Percentiles rank a stretch among this genome's conserved stretches.
These are phyloP conservation scores for Mustela nigripes DNA, from an alignment of 2,113 vertebrate genomes.

Conservation along the genomic window DNA sequence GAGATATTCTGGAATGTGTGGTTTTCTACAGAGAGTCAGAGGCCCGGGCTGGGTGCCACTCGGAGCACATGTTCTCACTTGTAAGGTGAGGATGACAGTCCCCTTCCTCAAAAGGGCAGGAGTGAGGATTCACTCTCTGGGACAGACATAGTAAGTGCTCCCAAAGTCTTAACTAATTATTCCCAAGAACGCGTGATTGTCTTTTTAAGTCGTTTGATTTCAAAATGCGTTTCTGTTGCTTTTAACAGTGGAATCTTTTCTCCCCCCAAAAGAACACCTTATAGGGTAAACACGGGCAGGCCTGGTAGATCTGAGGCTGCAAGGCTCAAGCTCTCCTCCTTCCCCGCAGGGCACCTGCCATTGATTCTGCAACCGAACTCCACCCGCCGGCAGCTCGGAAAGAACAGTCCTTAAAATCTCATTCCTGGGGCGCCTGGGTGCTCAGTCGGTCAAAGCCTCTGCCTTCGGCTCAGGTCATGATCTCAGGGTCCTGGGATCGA, in stretches of 20 bases:
- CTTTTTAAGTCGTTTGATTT: neutral
- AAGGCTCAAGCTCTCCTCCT: neutral
- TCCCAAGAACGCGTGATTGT: neutral
- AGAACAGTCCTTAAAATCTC: neutral
- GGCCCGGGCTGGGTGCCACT: neutral
- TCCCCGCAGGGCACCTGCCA: neutral
- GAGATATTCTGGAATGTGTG: neutral
- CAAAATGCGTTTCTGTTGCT: neutral
- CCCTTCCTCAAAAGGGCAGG: neutral
- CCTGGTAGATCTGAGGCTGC: neutral
- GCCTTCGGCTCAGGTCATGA: too few relatives aligned
- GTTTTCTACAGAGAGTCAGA: slow-evolving; percentile 11
- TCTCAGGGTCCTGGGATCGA: too few relatives aligned
- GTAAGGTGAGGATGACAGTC: neutral
- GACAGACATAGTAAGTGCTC: neutral
- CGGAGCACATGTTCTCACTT: neutral
- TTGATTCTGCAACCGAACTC: neutral
- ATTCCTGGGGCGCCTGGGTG: neutral
- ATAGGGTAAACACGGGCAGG: neutral
- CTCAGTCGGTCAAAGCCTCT: accelerated
- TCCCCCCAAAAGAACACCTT: neutral
- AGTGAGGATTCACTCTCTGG: neutral
- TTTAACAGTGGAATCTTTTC: neutral
- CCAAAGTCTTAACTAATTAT: neutral
- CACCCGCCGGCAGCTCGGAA: neutral